These are phyloP conservation scores for Dromaius novaehollandiae DNA, from an alignment of 2,113 vertebrate genomes.

Conservation along the genomic window DNA sequence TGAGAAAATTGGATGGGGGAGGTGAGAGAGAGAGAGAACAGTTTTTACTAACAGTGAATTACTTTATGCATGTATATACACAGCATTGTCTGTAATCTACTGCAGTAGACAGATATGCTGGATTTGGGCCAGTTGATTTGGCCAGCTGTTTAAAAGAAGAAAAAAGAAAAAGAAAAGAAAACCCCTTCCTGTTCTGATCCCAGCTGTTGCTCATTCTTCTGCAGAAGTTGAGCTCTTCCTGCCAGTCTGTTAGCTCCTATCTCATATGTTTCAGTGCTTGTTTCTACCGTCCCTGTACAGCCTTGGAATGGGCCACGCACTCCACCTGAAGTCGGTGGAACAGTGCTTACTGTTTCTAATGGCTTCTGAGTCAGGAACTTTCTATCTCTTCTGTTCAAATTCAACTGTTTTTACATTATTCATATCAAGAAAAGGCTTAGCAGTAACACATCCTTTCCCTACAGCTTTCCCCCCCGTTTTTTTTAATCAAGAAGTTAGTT, in stretches of 20 bases:
- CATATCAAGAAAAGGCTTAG: background rate
- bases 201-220: background rate
- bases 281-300: background rate
- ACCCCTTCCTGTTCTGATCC: background rate
- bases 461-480: background rate
- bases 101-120: background rate
- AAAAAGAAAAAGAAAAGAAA: background rate
- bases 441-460: background rate
- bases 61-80: background rate
- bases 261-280: background rate
- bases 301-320: background rate
- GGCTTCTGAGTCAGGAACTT: background rate
- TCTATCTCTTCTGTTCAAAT: background rate
- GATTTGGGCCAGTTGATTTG: too few relatives aligned
- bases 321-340: background rate
- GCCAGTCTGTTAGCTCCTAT: background rate
- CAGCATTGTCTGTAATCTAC: background rate
- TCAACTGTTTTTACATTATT: background rate
- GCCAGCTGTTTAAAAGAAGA: too few relatives aligned
- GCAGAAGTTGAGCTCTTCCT: background rate
- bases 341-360: background rate
- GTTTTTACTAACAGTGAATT: background rate
- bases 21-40: background rate
- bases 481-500: background rate
- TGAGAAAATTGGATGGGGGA: background rate